These are phyloP conservation scores for Phylloscopus collybita DNA, from an alignment of 2,797 vertebrate genomes.

Conservation along the genomic window DNA sequence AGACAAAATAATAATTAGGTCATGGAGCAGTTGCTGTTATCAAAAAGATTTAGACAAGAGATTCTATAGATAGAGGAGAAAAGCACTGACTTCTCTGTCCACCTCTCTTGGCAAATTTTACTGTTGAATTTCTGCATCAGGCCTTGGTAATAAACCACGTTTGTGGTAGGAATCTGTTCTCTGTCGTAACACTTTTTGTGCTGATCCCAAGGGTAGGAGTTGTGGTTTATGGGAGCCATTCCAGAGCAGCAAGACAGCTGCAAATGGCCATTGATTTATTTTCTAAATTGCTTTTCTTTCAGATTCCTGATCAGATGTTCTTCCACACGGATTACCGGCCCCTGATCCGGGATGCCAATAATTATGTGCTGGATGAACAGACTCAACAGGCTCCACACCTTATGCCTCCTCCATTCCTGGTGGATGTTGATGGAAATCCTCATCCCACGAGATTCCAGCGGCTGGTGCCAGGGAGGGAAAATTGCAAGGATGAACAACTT, in stretches of 20 bases:
- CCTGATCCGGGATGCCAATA: conserved; percentile 95
- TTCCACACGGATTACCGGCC: conserved; percentile 98
- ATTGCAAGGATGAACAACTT: conserved; percentile 96
- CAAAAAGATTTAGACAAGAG: background rate
- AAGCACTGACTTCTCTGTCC: background rate
- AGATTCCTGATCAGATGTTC: conserved; percentile 99
- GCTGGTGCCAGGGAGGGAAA: conserved; percentile 94
- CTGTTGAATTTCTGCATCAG: background rate
- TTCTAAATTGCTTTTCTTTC: conserved; percentile 33
- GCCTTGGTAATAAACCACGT: background rate
- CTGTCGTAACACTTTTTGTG: background rate
- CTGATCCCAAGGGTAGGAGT: background rate
- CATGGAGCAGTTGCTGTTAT: background rate
- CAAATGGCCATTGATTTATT: conserved; percentile 13
- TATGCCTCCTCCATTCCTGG: conserved; percentile 96
- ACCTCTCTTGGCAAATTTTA: background rate
- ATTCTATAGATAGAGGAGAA: background rate
- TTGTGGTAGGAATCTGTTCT: conserved; percentile 15
- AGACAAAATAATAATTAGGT: background rate
- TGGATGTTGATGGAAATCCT: conserved; percentile 97
- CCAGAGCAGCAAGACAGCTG: conserved; percentile 29
- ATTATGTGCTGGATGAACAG: conserved; percentile 98
- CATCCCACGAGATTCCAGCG: conserved; percentile 91
- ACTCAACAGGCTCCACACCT: conserved; percentile 99
- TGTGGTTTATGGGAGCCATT: conserved; percentile 17